Evolutionary conservation across 2,797 vertebrate species (phyloP).

Genomic region (Eremophila alpestris): DNA sequence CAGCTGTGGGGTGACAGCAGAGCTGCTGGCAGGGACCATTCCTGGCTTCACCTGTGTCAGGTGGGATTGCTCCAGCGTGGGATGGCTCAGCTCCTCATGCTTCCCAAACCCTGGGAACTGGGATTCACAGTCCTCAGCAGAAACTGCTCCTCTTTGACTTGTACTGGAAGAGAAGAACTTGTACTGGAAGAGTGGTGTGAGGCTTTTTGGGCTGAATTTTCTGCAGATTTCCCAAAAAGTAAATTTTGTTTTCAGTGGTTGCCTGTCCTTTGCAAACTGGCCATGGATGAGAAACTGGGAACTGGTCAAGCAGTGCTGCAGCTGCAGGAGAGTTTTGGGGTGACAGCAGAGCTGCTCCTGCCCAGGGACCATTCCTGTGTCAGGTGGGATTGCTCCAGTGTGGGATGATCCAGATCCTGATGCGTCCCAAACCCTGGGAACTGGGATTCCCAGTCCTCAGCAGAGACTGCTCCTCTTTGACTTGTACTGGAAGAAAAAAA

Average conservation of each 20-base stretch:
- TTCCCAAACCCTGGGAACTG: neutral
- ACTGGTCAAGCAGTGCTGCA: too few relatives aligned
- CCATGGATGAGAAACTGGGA: neutral
- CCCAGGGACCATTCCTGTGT: neutral
- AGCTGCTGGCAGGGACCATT: neutral
- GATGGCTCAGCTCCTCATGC: neutral
- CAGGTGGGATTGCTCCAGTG: accelerated
- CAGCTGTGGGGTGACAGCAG: neutral
- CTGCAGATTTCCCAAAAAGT: too few relatives aligned
- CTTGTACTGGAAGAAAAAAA: neutral
- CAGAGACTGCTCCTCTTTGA: accelerated
- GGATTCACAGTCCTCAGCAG: neutral
- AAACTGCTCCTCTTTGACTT: accelerated
- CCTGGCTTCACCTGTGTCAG: neutral
- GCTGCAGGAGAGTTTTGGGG: too few relatives aligned
- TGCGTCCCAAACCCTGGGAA: neutral
- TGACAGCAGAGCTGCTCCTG: neutral
- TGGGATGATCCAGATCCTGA: neutral
- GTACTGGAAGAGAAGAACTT: neutral
- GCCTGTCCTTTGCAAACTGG: too few relatives aligned
- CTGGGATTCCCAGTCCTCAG: accelerated
- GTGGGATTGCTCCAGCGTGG: accelerated
- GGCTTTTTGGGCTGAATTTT: neutral
- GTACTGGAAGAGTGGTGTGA: accelerated
- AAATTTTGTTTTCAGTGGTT: too few relatives aligned